Evolutionary conservation across 2,113 vertebrate species (phyloP), one percentile per base, ranked within the genome.

Genomic region (Verasper variegatus): DNA sequence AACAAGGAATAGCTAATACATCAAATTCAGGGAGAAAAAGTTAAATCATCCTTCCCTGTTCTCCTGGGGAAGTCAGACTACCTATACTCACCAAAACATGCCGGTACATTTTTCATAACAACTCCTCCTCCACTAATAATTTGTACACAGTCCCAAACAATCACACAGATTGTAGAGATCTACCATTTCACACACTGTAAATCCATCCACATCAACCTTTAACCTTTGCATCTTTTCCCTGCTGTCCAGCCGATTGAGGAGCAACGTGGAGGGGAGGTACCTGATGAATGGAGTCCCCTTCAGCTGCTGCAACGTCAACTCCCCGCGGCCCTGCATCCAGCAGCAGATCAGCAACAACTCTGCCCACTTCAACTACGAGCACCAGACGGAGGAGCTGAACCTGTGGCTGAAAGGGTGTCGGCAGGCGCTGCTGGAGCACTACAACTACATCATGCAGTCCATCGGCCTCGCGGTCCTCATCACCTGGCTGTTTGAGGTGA

Each of bases 401-500:
- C 91, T 97, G 84, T 96, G 96, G 96, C 87, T 86, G 86, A 94
- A 77, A 70, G 96, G 96, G 1, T 97, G 96, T 80, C 92, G 94
- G 47, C 92, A 95, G 86, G 95, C 94, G 0, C 92, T 97, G 78
- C 87, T 97, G 83, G 95, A 96, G 52, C 92, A 96, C 86, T 97
- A 95, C 88, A 94, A 88, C 0, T 54, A 82, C 56, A 96, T 96
- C 52, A 93, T 96, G 93, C 94, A 95, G 81, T 95, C 94, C 67
- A 95, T 96, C 1, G 96, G 96, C 3, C 84, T 96, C 17, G 87
- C 93, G 0, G 94, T 95, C 0, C 83, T 96, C 80, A 83, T 96
- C 71, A 94, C 95, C 60, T 97, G 96, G 96, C 82, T 96, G 60
- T 97, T 97, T 79, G 96, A 97, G 95, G 96, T 96, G 55, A 90